Evolutionary conservation across 1,140 invertebrate species (phyloP).

Genomic region (Drosophila aff.): DNA sequence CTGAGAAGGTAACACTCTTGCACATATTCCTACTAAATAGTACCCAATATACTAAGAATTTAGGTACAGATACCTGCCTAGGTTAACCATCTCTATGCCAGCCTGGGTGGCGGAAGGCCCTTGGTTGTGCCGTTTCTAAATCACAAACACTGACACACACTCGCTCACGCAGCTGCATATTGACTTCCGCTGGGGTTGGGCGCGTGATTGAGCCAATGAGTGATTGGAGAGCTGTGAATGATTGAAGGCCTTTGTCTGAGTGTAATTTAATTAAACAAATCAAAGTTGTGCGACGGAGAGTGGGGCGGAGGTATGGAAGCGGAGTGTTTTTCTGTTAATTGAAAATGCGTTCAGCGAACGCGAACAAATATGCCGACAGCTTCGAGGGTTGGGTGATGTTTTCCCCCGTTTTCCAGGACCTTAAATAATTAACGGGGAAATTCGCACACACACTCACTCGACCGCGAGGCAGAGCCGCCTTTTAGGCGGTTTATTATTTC

Average conservation of each 20-base stretch:
- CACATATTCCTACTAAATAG: not conserved
- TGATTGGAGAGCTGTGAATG: conserved; percentile 81
- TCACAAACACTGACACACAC: conserved; percentile 39
- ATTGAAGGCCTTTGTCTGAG: conserved; percentile 81
- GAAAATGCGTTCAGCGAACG: conserved; percentile 74
- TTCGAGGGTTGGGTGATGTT: not conserved
- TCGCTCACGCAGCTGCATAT: conserved; percentile 46
- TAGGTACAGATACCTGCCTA: not conserved
- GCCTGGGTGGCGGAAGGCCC: not conserved
- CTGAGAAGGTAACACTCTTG: too few relatives aligned
- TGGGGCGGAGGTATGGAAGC: conserved; percentile 5
- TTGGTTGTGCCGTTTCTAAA: conserved; percentile 31
- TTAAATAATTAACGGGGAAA: conserved; percentile 73
- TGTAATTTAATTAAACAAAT: conserved; percentile 84
- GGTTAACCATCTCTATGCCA: not conserved
- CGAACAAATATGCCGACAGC: conserved; percentile 60
- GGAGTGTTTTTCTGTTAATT: conserved; percentile 71
- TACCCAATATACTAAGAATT: too few relatives aligned
- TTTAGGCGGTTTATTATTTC: conserved; percentile 50
- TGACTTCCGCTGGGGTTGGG: conserved; percentile 63
- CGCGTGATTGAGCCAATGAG: conserved; percentile 80
- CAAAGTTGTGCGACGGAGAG: conserved; percentile 45
- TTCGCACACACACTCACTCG: conserved; percentile 33
- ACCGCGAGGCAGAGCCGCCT: conserved; percentile 22
- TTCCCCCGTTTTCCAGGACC: conserved; percentile 12